Conservation (phyloP, 2,797 vertebrate genomes). For the Coreius guichenoti region DNA sequence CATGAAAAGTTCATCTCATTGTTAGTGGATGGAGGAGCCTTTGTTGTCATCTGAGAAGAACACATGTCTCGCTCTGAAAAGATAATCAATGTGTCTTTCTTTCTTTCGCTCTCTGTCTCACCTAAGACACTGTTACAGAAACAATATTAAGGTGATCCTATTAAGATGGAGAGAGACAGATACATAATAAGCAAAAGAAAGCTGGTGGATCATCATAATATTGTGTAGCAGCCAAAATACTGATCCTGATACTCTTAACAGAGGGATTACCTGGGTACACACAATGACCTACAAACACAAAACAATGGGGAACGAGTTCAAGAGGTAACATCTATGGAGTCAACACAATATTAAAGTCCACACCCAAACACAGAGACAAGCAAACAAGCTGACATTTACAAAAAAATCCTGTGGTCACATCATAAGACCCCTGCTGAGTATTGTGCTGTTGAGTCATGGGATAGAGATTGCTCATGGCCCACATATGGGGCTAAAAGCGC, state of each 20-base stretch:
- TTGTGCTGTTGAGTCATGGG: slow-evolving; percentile 30
- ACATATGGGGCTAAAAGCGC: neutral
- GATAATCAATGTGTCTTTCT: slow-evolving; percentile 17
- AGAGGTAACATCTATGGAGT: slow-evolving; percentile 31
- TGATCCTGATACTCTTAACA: slow-evolving; percentile 25
- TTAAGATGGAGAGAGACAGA: slow-evolving; percentile 5
- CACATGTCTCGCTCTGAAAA: slow-evolving; percentile 19
- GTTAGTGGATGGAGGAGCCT: slow-evolving; percentile 30
- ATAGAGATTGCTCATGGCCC: slow-evolving; percentile 6
- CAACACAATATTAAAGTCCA: neutral
- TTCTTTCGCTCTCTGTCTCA: slow-evolving; percentile 13
- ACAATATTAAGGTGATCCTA: neutral
- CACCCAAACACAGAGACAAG: neutral
- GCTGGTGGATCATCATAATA: slow-evolving; percentile 19
- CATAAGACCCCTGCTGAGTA: slow-evolving; percentile 1
- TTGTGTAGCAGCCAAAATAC: slow-evolving; percentile 17
- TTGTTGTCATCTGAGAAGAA: slow-evolving; percentile 13
- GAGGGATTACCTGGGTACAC: slow-evolving; percentile 4
- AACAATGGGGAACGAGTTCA: slow-evolving; percentile 28
- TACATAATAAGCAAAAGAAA: slow-evolving; percentile 6
- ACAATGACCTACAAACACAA: slow-evolving; percentile 29
- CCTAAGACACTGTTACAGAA: slow-evolving; percentile 16
- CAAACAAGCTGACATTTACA: neutral
- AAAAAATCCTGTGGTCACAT: slow-evolving; percentile 5
- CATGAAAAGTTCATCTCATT: slow-evolving; percentile 27